These are phyloP conservation scores for Drosophila planitibia DNA, from an alignment of 2,888 invertebrate species.

Conservation along the genomic window DNA sequence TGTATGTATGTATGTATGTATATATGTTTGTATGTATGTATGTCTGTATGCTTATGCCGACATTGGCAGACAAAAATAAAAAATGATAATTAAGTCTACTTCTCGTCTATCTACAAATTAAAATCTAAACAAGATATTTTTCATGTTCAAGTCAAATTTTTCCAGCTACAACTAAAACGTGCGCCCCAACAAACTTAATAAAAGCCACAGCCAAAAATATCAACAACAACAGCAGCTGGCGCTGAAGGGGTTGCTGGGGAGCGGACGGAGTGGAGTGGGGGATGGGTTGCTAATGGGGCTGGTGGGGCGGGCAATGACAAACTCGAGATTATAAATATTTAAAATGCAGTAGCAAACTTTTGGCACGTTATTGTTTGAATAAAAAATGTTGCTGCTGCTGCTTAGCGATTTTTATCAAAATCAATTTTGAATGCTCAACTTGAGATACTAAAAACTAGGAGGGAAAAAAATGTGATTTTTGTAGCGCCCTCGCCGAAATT, in stretches of 20 bases:
- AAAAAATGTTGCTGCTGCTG: slow-evolving; percentile 48
- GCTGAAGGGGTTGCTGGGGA: background rate
- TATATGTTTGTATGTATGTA: slow-evolving; percentile 16
- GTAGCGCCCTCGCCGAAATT: slow-evolving; percentile 66
- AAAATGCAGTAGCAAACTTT: slow-evolving; percentile 84
- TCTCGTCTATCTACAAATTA: slow-evolving; percentile 82
- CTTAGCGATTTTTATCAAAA: slow-evolving; percentile 75
- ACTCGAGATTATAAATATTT: slow-evolving; percentile 77
- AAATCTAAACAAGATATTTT: slow-evolving; percentile 84
- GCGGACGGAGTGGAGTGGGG: slow-evolving; percentile 1
- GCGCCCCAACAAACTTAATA: slow-evolving; percentile 71
- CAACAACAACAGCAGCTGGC: slow-evolving; percentile 1
- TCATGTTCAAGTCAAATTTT: slow-evolving; percentile 77
- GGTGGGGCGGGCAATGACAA: slow-evolving; percentile 48
- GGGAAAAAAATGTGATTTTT: slow-evolving; percentile 44
- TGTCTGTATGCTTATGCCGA: slow-evolving; percentile 24
- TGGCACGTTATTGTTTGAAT: slow-evolving; percentile 82
- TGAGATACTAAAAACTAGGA: slow-evolving; percentile 41
- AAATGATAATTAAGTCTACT: slow-evolving; percentile 84
- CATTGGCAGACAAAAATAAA: slow-evolving; percentile 47
- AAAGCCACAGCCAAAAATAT: slow-evolving; percentile 3
- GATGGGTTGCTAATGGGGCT: background rate
- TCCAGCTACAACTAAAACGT: slow-evolving; percentile 83
- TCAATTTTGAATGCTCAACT: slow-evolving; percentile 67
- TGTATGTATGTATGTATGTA: too few relatives aligned